A percentile compares a stretch with the other conserved stretches of the same genome.
Conservation (phyloP, 2,113 vertebrate species). For the Damaliscus lunatus region DNA sequence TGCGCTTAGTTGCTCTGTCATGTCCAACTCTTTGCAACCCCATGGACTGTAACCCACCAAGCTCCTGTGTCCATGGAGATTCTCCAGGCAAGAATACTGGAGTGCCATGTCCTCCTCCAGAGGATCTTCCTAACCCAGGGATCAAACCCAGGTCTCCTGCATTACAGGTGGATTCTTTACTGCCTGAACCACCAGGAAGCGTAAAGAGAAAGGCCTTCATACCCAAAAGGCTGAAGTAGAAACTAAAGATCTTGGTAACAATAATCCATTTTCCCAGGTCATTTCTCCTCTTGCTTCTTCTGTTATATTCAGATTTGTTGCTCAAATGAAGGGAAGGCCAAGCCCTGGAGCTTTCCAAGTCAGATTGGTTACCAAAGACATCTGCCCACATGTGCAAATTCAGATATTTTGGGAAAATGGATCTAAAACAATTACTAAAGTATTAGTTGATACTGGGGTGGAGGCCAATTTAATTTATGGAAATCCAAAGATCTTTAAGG, state of each 20-base stretch:
- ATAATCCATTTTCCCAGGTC: background rate
- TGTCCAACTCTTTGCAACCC: background rate
- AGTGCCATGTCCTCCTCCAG: background rate
- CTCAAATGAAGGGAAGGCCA: background rate
- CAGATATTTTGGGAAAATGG: background rate
- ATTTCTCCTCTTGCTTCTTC: background rate
- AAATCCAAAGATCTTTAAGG: background rate
- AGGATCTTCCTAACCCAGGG: background rate
- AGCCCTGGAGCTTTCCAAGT: background rate
- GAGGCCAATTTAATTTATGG: background rate
- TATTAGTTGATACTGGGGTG: background rate
- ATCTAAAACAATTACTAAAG: background rate
- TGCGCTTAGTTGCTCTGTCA: background rate
- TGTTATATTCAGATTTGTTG: background rate
- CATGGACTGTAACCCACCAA: background rate
- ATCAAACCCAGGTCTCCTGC: background rate
- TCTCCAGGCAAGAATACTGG: background rate
- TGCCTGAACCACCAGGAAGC: background rate
- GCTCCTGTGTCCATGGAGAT: background rate
- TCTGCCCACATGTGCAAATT: background rate
- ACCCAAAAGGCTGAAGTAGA: background rate
- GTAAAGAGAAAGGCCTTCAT: background rate
- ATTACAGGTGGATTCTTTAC: background rate
- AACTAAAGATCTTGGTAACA: background rate
- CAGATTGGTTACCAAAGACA: background rate